Conservation (phyloP, 2,113 vertebrate species). For the Corythornis cristatus region DNA sequence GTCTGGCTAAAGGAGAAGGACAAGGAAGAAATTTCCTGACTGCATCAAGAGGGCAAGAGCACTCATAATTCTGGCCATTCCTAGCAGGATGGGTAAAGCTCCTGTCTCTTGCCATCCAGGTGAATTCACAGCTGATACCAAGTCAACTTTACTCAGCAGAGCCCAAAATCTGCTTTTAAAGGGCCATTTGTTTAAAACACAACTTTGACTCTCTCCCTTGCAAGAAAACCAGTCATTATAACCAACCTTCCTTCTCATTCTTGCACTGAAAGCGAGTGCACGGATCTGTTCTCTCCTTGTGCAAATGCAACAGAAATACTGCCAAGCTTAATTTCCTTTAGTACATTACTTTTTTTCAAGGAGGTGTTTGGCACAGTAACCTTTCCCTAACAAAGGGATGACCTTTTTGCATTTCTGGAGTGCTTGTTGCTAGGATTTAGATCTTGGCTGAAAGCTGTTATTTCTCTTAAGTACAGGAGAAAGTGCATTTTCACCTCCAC, state of each 20-base stretch:
- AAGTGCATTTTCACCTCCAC: slow-evolving; percentile 56
- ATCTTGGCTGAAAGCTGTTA: slow-evolving; percentile 66
- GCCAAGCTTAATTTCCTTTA: slow-evolving; percentile 20
- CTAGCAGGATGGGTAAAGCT: neutral
- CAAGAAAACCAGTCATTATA: neutral
- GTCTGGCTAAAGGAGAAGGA: neutral
- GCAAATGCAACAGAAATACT: slow-evolving; percentile 37
- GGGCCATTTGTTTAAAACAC: neutral
- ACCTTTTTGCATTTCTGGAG: slow-evolving; percentile 60
- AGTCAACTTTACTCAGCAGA: neutral
- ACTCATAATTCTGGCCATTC: neutral
- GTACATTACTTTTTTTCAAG: slow-evolving; percentile 17
- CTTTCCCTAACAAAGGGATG: slow-evolving; percentile 51
- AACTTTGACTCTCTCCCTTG: neutral
- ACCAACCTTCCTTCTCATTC: neutral
- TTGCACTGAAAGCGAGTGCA: neutral
- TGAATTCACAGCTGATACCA: neutral
- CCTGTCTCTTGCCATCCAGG: neutral
- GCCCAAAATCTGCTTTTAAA: neutral
- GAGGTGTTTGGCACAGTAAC: neutral
- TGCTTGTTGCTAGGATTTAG: slow-evolving; percentile 63
- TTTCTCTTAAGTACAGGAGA: slow-evolving; percentile 60
- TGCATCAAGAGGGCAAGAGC: neutral
- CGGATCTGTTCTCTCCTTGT: neutral
- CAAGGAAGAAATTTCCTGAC: neutral